A percentile compares a stretch with the other conserved stretches of the same genome.
These are phyloP conservation scores for Drosophila novamexicana DNA, from an alignment of 1,140 invertebrate genomes.

Conservation along the genomic window DNA sequence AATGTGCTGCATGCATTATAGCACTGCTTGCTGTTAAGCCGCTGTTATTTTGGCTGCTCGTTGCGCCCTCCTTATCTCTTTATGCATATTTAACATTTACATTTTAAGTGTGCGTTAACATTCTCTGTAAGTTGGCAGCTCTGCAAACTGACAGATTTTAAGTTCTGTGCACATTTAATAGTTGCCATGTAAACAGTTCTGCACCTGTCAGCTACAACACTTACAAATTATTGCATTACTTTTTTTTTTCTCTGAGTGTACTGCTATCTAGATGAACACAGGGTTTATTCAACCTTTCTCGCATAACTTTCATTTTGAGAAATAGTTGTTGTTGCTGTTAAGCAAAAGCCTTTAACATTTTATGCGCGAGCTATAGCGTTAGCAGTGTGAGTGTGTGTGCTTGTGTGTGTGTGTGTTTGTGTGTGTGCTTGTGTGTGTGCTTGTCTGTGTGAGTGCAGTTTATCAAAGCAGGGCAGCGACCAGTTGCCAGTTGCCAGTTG, in stretches of 20 bases:
- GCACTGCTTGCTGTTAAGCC: too few species aligned
- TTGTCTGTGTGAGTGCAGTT: constrained; percentile 55
- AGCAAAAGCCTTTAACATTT: constrained; percentile 59
- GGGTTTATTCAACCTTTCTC: constrained; percentile 66
- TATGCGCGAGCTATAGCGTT: constrained; percentile 58
- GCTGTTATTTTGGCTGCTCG: neutral
- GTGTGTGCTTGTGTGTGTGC: constrained; percentile 11
- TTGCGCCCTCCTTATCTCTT: neutral
- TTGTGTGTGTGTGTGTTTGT: neutral
- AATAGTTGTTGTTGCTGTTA: constrained; percentile 30
- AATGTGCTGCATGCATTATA: too few species aligned
- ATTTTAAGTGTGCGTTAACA: neutral
- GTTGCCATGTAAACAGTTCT: neutral
- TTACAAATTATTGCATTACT: neutral
- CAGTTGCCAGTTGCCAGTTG: constrained; percentile 47
- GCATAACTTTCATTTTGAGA: constrained; percentile 55
- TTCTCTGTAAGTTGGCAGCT: neutral
- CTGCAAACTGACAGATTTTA: neutral
- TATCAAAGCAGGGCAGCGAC: constrained; percentile 66
- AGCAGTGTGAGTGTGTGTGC: constrained; percentile 7
- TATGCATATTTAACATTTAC: neutral
- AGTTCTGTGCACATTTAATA: neutral
- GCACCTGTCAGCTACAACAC: neutral
- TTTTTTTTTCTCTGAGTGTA: constrained; percentile 23
- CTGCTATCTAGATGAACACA: neutral